These are phyloP conservation scores for Oxyscelio sp. DNA, from an alignment of 2,888 invertebrate genomes.

Conservation along the genomic window DNA sequence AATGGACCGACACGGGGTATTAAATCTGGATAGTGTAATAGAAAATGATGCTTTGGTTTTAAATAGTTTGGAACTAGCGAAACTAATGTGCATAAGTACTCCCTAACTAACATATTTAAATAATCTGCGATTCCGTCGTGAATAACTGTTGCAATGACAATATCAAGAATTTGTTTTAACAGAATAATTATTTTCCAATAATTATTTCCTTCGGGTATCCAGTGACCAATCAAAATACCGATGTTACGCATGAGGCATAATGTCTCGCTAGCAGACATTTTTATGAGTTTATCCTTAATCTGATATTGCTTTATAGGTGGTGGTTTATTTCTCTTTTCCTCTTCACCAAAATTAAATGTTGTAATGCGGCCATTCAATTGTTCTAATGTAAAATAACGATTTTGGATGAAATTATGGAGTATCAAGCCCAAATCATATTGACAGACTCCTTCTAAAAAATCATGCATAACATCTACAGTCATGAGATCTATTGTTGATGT, in stretches of 20 bases:
- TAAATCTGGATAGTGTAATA: slow-evolving; percentile 10
- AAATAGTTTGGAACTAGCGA: too few species aligned
- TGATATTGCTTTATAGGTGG: slow-evolving; percentile 14
- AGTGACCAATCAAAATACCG: slow-evolving; percentile 32
- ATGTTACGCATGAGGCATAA: slow-evolving; percentile 35
- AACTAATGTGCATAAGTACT: too few species aligned
- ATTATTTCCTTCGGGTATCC: slow-evolving; percentile 31
- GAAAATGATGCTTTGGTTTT: slow-evolving; percentile 69
- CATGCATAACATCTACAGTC: too few species aligned
- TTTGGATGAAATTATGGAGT: slow-evolving; percentile 27
- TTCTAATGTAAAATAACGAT: slow-evolving; percentile 7
- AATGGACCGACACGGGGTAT: too few species aligned
- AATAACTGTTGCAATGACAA: slow-evolving; percentile 40
- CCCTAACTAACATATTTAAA: too few species aligned
- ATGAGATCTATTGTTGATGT: too few species aligned
- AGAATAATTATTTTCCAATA: slow-evolving; percentile 24
- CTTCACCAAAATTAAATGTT: slow-evolving; percentile 1
- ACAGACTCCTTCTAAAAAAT: too few species aligned
- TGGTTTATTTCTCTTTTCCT: slow-evolving; percentile 26
- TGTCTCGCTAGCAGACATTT: slow-evolving; percentile 54
- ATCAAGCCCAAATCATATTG: slow-evolving; percentile 8
- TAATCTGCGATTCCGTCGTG: slow-evolving; percentile 20
- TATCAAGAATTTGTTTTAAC: slow-evolving; percentile 32
- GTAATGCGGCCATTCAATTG: slow-evolving; percentile 8
- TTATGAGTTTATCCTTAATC: slow-evolving; percentile 41